Conservation (phyloP, 1,140 invertebrate species). For the Pemphigus obesinymphae region DNA sequence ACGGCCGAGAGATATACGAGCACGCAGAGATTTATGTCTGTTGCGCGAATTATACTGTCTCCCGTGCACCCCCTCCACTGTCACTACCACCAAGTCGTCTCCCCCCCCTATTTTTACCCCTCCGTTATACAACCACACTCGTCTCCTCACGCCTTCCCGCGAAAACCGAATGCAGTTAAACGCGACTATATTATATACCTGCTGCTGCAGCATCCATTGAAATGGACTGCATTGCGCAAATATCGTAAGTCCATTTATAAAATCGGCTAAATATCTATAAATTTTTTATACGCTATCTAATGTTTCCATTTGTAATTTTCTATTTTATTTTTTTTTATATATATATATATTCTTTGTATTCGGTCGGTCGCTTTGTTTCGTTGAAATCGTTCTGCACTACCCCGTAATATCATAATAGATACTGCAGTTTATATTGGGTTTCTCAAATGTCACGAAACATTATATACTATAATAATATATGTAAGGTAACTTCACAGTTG, state of each 20-base stretch:
- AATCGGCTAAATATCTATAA: not conserved
- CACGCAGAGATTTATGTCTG: conserved; percentile 27
- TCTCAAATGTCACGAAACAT: no score
- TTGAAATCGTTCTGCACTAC: not conserved
- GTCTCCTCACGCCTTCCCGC: no score
- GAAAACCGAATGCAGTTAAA: conserved; percentile 27
- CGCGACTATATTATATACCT: not conserved
- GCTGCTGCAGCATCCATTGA: not conserved
- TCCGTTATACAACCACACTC: no score
- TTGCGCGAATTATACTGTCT: conserved; percentile 26
- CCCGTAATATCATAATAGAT: no score
- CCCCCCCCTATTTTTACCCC: not conserved
- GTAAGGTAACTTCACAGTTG: no score
- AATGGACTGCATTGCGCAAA: conserved; percentile 25
- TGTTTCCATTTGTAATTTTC: not conserved
- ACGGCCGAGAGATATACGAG: not conserved
- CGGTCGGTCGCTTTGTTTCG: not conserved
- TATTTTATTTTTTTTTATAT: not conserved
- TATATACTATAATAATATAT: no score
- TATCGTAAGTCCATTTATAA: no score
- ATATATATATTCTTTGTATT: no score
- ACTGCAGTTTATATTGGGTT: no score
- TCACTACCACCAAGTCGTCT: no score
- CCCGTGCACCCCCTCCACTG: not conserved
- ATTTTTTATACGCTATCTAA: not conserved